Evolutionary conservation across 2,888 invertebrate genomes (phyloP).

Genomic region (Drosophila bunnanda): DNA sequence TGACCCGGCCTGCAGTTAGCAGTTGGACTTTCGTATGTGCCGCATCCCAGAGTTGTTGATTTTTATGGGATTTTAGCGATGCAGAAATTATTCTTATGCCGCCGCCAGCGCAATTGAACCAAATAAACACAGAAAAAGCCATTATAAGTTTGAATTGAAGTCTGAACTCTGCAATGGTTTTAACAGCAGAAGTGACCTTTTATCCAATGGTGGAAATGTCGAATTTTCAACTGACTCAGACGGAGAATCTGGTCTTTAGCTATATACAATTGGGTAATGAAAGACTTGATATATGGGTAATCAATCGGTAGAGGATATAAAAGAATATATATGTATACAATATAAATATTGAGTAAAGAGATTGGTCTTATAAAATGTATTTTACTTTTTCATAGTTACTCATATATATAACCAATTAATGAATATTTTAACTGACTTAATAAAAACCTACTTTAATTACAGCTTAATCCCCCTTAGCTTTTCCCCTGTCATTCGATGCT

Average conservation of each 20-base stretch:
- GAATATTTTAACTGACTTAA: no score
- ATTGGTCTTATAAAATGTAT: no score
- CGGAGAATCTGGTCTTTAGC: neutral
- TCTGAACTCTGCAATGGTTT: conserved; percentile 31
- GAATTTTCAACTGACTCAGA: neutral
- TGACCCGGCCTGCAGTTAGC: conserved; percentile 34
- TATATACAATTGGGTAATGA: neutral
- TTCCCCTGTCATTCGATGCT: conserved; percentile 14
- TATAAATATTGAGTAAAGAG: no score
- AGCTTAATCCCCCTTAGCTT: neutral
- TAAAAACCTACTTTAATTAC: no score
- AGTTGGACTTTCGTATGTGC: conserved; percentile 35
- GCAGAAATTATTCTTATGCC: conserved; percentile 71
- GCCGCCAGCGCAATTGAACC: conserved; percentile 47
- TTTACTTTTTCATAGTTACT: no score
- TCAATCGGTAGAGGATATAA: neutral
- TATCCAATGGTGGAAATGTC: neutral
- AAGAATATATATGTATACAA: no score
- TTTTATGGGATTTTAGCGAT: conserved; percentile 75
- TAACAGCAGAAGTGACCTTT: conserved; percentile 14
- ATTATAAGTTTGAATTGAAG: conserved; percentile 27
- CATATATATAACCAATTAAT: no score
- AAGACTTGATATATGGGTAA: neutral
- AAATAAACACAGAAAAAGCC: conserved; percentile 57
- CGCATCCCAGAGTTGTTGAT: conserved; percentile 51